phyloP scores from a whole-genome alignment of 2,888 invertebrate genomes.

The Hydroisotoma schaefferi region DNA sequence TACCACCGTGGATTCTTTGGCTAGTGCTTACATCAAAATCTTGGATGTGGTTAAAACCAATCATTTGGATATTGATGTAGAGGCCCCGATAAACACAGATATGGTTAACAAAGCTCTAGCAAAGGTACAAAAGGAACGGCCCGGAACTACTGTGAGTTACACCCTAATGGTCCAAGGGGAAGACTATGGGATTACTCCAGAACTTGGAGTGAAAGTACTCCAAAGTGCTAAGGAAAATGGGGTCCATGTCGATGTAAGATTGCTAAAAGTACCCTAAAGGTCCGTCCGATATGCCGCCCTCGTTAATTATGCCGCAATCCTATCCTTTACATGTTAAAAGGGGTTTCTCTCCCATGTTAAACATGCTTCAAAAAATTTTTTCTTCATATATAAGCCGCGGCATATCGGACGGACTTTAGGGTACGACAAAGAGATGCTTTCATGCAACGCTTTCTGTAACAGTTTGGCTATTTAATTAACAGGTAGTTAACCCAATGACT shows the following conservation, averaged over 20 bases:
- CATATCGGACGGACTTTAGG: no score
- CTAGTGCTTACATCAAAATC: slow-evolving; percentile 37
- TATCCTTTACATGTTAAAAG: no score
- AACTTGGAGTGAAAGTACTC: slow-evolving; percentile 38
- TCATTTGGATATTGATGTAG: slow-evolving; percentile 45
- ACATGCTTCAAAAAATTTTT: no score
- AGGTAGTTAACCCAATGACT: slow-evolving; percentile 33
- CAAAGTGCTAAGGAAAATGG: slow-evolving; percentile 38
- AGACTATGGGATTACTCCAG: slow-evolving; percentile 44
- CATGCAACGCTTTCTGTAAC: no score
- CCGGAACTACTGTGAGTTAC: slow-evolving; percentile 37
- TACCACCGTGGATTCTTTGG: slow-evolving; percentile 22
- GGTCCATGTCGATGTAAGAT: slow-evolving; percentile 42
- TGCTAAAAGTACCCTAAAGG: no score
- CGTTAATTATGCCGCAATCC: no score
- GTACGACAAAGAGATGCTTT: slow-evolving; percentile 18
- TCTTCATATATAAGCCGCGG: no score
- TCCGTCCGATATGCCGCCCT: no score
- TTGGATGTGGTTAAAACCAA: slow-evolving; percentile 38
- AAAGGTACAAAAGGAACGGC: slow-evolving; percentile 37
- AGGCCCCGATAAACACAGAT: slow-evolving; percentile 39
- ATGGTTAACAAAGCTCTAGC: slow-evolving; percentile 43
- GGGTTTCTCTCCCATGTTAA: no score
- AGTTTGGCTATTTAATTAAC: no score
- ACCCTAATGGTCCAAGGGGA: slow-evolving; percentile 43